Percentiles rank a stretch among this genome's conserved stretches.
These are phyloP conservation scores for Pluvialis apricaria DNA, from an alignment of 2,113 vertebrate species.

Conservation along the genomic window DNA sequence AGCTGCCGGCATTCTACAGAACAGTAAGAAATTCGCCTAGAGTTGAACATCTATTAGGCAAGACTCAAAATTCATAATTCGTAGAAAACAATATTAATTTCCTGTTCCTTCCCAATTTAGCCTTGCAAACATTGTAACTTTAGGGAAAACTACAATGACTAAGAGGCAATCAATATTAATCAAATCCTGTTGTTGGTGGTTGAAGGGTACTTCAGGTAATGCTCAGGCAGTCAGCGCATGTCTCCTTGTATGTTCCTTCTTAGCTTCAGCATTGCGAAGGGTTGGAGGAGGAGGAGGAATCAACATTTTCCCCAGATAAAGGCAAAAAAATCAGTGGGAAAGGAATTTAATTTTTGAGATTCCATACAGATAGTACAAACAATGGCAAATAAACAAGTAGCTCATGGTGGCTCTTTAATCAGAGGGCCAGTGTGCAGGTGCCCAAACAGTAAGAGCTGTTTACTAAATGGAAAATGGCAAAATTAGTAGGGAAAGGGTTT, in stretches of 20 bases:
- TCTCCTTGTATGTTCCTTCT: neutral
- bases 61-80: neutral
- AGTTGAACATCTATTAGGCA: neutral
- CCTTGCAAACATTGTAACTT: neutral
- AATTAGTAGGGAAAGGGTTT: neutral
- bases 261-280: neutral
- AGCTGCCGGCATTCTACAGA: neutral
- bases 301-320: slow-evolving; percentile 27
- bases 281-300: slow-evolving; percentile 26
- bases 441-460: slow-evolving; percentile 20
- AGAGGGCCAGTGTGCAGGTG: slow-evolving; percentile 39
- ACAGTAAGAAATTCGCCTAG: neutral
- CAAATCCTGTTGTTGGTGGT: neutral
- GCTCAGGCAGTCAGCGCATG: neutral
- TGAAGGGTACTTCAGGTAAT: neutral
- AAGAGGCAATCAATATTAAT: neutral
- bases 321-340: slow-evolving; percentile 55
- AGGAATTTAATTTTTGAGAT: slow-evolving; percentile 58
- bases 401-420: slow-evolving; percentile 14
- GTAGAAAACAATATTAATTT: neutral
- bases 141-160: neutral
- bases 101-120: neutral
- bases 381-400: slow-evolving; percentile 49
- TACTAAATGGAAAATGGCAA: slow-evolving; percentile 15
- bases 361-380: slow-evolving; percentile 54